Percentiles rank a stretch among this genome's conserved stretches.
Conservation (phyloP, 2,888 invertebrate species). For the Lithophane leautieri region DNA sequence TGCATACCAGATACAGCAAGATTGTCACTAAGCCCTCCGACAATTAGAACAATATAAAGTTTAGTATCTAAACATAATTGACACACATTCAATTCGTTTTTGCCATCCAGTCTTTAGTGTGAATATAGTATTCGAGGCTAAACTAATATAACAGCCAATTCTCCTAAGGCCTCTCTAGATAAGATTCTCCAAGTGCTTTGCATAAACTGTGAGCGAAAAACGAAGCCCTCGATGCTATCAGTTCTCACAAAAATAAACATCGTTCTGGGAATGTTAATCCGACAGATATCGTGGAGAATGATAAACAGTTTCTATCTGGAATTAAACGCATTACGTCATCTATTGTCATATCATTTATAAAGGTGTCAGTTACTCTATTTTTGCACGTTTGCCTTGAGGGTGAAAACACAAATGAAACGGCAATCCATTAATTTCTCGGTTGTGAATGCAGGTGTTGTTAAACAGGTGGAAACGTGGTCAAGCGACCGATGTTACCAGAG, state of each 20-base stretch:
- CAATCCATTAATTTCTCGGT: constrained; percentile 50
- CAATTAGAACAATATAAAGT: neutral
- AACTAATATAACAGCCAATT: constrained; percentile 22
- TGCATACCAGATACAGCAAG: constrained; percentile 12
- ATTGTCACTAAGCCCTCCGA: neutral
- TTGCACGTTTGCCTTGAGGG: constrained; percentile 20
- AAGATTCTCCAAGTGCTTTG: constrained; percentile 1
- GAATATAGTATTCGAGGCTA: neutral
- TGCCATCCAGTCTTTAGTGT: neutral
- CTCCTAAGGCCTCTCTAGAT: constrained; percentile 37
- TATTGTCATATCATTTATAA: constrained; percentile 32
- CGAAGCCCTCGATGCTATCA: constrained; percentile 22
- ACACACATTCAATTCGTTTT: neutral
- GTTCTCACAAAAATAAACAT: constrained; percentile 51
- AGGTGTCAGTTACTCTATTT: constrained; percentile 30
- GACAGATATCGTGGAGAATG: constrained; percentile 55
- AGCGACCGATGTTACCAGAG: constrained; percentile 21
- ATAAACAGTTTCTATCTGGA: constrained; percentile 58
- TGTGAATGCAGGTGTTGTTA: constrained; percentile 27
- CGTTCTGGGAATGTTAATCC: constrained; percentile 55
- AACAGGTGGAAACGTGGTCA: constrained; percentile 36
- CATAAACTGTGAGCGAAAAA: neutral
- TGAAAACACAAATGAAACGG: constrained; percentile 28
- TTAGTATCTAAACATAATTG: neutral
- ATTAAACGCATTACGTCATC: constrained; percentile 50